Percentiles rank a stretch among this genome's conserved stretches.
These are phyloP conservation scores for Lordiphosa clarofinis DNA, from an alignment of 1,140 invertebrate genomes.

Conservation along the genomic window DNA sequence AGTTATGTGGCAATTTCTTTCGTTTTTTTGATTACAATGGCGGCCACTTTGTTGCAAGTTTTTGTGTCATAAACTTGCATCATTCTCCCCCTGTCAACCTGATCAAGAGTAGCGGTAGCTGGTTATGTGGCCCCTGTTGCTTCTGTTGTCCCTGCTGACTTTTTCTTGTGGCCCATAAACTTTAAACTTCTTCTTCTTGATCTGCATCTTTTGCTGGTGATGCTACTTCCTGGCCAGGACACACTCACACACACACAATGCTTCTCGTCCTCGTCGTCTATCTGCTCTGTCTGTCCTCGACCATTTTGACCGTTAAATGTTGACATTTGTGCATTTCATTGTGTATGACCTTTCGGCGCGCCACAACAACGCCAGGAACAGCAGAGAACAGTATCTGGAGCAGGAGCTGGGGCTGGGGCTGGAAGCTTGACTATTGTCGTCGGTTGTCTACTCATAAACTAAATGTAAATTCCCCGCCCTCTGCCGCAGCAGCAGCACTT, in stretches of 20 bases:
- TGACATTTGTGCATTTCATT: conserved; percentile 76
- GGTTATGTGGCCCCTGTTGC: conserved; percentile 38
- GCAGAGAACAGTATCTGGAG: conserved; percentile 16
- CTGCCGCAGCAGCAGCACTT: conserved; percentile 60
- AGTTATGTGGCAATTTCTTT: neutral
- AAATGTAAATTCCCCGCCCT: conserved; percentile 67
- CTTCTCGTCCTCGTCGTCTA: conserved; percentile 4
- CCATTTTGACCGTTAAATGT: conserved; percentile 75
- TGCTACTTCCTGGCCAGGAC: conserved; percentile 52
- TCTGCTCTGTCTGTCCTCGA: conserved; percentile 29
- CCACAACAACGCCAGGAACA: conserved; percentile 42
- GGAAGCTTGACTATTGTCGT: conserved; percentile 62
- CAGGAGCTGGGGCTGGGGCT: conserved; percentile 17
- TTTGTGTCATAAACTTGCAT: conserved; percentile 45
- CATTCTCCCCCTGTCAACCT: conserved; percentile 37
- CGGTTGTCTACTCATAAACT: conserved; percentile 77
- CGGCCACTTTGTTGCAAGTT: conserved; percentile 39
- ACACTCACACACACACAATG: conserved; percentile 57
- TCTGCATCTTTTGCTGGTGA: conserved; percentile 24
- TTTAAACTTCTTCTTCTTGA: conserved; percentile 53
- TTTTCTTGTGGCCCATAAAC: conserved; percentile 62
- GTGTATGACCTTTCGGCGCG: conserved; percentile 67
- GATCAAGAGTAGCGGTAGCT: conserved; percentile 24
- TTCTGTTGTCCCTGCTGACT: conserved; percentile 42
- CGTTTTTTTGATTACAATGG: conserved; percentile 3